These are phyloP conservation scores for Malthinus flaveolus DNA, from an alignment of 2,888 invertebrate species.

Conservation along the genomic window DNA sequence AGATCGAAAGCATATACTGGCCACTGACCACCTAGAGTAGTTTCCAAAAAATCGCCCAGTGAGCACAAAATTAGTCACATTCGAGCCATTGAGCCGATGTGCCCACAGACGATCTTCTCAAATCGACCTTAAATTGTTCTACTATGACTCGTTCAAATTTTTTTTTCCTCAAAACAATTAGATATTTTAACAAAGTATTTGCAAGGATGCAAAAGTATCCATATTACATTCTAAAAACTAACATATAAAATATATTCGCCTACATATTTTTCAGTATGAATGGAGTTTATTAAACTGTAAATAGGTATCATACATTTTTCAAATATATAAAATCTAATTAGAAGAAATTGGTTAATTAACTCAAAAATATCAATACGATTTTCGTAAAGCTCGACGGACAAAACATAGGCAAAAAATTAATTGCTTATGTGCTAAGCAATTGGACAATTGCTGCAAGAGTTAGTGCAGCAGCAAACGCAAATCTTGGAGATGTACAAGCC, in stretches of 20 bases:
- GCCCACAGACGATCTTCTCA: neutral
- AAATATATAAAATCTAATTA: constrained; percentile 40
- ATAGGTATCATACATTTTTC: constrained; percentile 21
- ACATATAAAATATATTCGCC: constrained; percentile 29
- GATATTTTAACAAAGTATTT: constrained; percentile 19
- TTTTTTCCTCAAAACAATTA: constrained; percentile 21
- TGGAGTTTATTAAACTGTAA: constrained; percentile 27
- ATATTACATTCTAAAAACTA: constrained; percentile 14
- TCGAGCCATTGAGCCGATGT: no score
- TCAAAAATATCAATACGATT: constrained; percentile 23
- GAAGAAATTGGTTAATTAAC: constrained; percentile 28
- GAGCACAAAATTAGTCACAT: no score
- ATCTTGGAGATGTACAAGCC: constrained; percentile 54
- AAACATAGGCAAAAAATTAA: constrained; percentile 17
- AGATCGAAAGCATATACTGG: no score
- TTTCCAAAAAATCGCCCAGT: no score
- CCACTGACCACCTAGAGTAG: no score
- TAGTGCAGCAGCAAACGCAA: constrained; percentile 52
- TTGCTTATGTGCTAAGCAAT: constrained; percentile 48
- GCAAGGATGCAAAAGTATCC: constrained; percentile 17
- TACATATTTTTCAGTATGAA: constrained; percentile 25
- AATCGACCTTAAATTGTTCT: constrained; percentile 3
- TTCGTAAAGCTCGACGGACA: constrained; percentile 33
- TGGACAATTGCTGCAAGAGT: constrained; percentile 52
- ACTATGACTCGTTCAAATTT: constrained; percentile 15